phyloP scores from a whole-genome alignment of 2,113 vertebrate genomes.

The Pycnonotus jocosus region DNA sequence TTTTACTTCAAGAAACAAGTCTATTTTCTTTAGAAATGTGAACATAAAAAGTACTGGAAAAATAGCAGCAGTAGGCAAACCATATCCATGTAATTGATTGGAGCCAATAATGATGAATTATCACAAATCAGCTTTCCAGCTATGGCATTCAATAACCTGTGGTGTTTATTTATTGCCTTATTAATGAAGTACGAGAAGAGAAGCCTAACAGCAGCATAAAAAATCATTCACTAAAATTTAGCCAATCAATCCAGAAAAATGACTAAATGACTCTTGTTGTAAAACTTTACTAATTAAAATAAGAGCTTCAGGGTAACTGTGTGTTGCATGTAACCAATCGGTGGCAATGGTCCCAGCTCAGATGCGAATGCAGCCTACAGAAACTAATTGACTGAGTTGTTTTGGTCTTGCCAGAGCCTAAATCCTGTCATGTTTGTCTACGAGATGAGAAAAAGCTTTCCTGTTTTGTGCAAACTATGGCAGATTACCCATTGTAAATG shows the following conservation, averaged over 20 bases:
- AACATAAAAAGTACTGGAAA: not conserved
- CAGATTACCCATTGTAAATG: not conserved
- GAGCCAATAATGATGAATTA: not conserved
- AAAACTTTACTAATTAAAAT: constrained; percentile 3
- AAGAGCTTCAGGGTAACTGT: not conserved
- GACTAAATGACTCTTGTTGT: not conserved
- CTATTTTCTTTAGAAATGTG: not conserved
- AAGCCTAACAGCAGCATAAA: not conserved
- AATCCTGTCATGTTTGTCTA: not conserved
- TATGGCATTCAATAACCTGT: not conserved
- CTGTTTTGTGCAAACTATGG: not conserved
- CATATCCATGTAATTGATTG: not conserved
- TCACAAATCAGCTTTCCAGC: not conserved
- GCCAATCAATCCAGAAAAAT: not conserved
- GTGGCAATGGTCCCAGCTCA: constrained; percentile 13
- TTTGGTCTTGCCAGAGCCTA: not conserved
- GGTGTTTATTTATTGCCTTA: not conserved
- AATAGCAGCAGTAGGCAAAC: not conserved
- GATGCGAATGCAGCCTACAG: not conserved
- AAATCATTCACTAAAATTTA: not conserved
- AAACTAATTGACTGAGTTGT: not conserved
- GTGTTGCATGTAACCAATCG: not conserved
- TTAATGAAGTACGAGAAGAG: not conserved
- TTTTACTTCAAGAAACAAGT: not conserved
- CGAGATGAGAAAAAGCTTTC: not conserved